phyloP scores from a whole-genome alignment of 2,113 vertebrate genomes.

The Bos javanicus region DNA sequence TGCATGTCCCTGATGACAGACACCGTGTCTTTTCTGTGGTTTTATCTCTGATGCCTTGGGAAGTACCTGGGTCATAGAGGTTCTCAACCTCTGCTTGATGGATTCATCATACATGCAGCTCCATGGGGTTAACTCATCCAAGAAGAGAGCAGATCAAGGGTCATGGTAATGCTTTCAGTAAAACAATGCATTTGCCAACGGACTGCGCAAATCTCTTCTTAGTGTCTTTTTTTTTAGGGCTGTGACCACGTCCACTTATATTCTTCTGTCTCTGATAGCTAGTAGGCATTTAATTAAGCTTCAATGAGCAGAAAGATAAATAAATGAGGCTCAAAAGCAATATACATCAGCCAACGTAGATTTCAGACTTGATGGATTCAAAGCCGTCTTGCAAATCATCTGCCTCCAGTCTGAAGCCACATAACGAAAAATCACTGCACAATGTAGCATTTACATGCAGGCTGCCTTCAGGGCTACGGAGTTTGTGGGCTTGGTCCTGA shows the following conservation, averaged over 20 bases:
- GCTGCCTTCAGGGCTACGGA: slow-evolving; percentile 43
- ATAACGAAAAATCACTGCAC: slow-evolving; percentile 21
- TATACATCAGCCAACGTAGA: background rate
- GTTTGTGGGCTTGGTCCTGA: slow-evolving; percentile 44
- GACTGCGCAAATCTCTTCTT: background rate
- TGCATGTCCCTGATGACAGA: background rate
- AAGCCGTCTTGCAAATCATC: slow-evolving; percentile 49
- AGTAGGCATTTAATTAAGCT: background rate
- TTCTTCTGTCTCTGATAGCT: background rate
- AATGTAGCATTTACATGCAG: slow-evolving; percentile 63
- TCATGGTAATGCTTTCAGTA: background rate
- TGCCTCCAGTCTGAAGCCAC: slow-evolving; percentile 32
- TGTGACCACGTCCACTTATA: background rate
- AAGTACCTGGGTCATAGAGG: background rate
- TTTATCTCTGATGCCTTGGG: background rate
- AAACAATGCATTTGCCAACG: background rate
- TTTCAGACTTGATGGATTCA: slow-evolving; percentile 19
- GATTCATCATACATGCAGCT: background rate
- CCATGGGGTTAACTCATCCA: background rate
- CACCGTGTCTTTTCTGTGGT: background rate
- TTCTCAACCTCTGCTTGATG: background rate
- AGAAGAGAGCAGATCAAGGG: background rate
- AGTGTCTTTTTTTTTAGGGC: background rate
- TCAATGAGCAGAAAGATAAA: background rate
- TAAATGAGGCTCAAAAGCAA: background rate